Conservation (phyloP, 1,140 invertebrate genomes). For the Euwallacea fornicatus region DNA sequence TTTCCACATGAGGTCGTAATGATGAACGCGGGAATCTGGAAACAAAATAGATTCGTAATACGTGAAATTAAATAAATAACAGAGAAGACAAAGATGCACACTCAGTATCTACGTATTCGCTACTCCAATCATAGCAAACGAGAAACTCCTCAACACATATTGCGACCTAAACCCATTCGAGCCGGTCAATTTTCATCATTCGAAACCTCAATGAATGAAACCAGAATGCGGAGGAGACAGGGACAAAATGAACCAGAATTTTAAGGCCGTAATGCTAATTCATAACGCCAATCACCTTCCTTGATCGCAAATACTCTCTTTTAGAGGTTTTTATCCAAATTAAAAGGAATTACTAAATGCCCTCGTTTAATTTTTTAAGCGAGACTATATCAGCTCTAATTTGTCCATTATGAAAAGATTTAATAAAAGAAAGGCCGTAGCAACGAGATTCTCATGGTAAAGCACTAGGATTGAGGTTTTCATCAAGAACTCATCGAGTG, state of each 20-base stretch:
- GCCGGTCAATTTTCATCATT: neutral
- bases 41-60: conserved; percentile 1
- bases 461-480: neutral
- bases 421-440: neutral
- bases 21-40: conserved; percentile 16
- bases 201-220: neutral
- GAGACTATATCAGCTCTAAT: neutral
- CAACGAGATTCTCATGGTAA: neutral
- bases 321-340: neutral
- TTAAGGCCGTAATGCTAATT: neutral
- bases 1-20: conserved; percentile 17
- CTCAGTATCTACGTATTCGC: neutral
- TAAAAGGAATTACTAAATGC: neutral
- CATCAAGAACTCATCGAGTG: neutral
- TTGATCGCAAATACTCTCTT: neutral
- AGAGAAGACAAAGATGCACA: too few species aligned
- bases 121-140: neutral
- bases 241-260: neutral
- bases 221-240: neutral
- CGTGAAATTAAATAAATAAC: too few species aligned
- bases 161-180: neutral
- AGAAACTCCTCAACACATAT: neutral
- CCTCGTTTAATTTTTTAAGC: neutral
- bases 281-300: neutral
- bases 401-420: neutral